phyloP scores from a whole-genome alignment of 1,140 invertebrate genomes.

The Phortica variegata region DNA sequence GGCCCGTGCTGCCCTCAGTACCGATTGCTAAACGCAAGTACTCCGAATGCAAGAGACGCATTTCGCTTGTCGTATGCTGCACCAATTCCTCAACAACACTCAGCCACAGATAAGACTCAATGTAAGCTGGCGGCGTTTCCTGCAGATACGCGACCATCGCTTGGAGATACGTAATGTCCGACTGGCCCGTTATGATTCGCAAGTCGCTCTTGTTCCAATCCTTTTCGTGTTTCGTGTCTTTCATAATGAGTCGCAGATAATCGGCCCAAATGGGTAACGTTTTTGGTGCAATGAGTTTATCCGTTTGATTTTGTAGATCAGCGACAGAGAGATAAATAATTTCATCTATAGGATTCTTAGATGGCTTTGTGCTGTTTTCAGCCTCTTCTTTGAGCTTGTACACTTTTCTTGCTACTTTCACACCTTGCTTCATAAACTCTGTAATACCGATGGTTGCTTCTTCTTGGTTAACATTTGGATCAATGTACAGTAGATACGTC shows the following conservation, averaged over 20 bases:
- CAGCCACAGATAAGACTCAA: conserved; percentile 72
- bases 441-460: conserved; percentile 58
- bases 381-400: conserved; percentile 59
- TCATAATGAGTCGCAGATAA: conserved; percentile 66
- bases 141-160: conserved; percentile 62
- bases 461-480: conserved; percentile 42
- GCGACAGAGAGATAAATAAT: conserved; percentile 62
- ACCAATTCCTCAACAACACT: conserved; percentile 66
- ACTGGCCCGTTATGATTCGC: conserved; percentile 62
- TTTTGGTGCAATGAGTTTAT: conserved; percentile 60
- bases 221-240: conserved; percentile 58
- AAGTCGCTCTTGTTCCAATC: conserved; percentile 60
- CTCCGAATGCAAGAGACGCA: conserved; percentile 58
- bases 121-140: conserved; percentile 58
- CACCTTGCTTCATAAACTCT: conserved; percentile 58
- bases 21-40: conserved; percentile 56
- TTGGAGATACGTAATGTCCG: conserved; percentile 66
- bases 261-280: conserved; percentile 63
- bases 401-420: conserved; percentile 59
- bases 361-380: conserved; percentile 59
- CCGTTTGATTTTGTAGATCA: conserved; percentile 65
- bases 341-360: conserved; percentile 59
- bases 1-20: conserved; percentile 56
- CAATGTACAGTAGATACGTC: conserved; percentile 57
- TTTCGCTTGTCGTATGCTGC: conserved; percentile 64